Evolutionary conservation across 2,113 vertebrate species (phyloP).

Genomic region (Corythaixoides concolor): DNA sequence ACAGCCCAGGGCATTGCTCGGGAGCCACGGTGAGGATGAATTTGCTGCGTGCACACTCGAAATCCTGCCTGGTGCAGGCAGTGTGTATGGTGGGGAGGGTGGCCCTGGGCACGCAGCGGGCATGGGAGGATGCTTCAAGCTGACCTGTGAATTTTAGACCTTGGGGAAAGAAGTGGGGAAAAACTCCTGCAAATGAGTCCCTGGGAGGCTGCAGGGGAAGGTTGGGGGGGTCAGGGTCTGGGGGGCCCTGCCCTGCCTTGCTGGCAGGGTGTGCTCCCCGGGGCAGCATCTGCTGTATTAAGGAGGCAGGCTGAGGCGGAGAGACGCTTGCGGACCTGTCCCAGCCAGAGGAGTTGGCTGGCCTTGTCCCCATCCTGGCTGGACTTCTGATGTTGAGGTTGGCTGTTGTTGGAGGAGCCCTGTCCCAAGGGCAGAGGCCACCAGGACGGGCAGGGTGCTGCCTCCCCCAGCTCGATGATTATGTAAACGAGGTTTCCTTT

Average conservation of each 20-base stretch:
- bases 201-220: background rate
- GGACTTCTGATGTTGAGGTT: no score
- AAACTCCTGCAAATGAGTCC: background rate
- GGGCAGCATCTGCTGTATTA: background rate
- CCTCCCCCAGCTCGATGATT: accelerated
- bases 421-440: background rate
- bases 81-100: background rate
- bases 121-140: no score
- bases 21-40: accelerated
- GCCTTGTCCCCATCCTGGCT: background rate
- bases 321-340: background rate
- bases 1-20: accelerated
- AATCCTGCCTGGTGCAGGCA: background rate
- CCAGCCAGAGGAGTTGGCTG: background rate
- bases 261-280: accelerated
- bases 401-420: background rate
- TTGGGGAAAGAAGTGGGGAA: background rate
- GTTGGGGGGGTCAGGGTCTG: accelerated
- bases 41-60: accelerated
- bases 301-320: background rate
- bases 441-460: background rate
- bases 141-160: no score
- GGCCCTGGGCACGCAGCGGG: accelerated
- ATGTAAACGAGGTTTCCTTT: accelerated
- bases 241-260: background rate